Conservation (phyloP, 2,113 vertebrate species). For the Hippocampus mohnikei region DNA sequence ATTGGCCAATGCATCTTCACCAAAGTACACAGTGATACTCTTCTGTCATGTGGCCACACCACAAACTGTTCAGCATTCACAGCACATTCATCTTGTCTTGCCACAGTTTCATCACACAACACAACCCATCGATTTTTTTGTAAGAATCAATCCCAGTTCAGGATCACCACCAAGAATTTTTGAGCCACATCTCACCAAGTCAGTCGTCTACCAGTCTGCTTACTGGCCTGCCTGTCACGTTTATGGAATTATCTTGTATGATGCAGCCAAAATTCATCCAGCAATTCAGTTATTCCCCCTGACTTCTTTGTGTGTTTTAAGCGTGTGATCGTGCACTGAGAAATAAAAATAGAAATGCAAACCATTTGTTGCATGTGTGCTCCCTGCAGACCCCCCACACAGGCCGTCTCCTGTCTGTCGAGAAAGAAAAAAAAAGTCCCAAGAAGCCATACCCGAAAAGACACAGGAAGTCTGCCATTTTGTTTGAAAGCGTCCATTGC, state of each 20-base stretch:
- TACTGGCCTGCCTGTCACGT: neutral
- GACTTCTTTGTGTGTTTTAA: constrained; percentile 8
- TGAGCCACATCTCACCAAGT: neutral
- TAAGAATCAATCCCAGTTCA: neutral
- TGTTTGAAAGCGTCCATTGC: neutral
- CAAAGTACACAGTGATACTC: neutral
- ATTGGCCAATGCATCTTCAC: neutral
- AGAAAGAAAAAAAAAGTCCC: neutral
- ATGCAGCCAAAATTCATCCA: neutral
- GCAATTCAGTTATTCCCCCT: neutral
- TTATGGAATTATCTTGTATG: neutral
- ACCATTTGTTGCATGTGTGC: constrained; percentile 2
- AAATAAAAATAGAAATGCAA: constrained; percentile 44
- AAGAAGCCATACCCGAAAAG: neutral
- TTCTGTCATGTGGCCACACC: neutral
- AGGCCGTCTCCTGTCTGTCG: neutral
- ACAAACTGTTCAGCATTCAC: neutral
- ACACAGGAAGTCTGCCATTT: neutral
- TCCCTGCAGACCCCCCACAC: constrained; percentile 10
- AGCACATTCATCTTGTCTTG: neutral
- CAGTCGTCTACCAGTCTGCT: neutral
- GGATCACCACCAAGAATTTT: neutral
- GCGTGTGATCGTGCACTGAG: constrained; percentile 23
- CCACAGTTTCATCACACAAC: neutral
- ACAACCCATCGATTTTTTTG: neutral